phyloP scores from a whole-genome alignment of 2,113 vertebrate species.

The Chlamydotis undulata region DNA sequence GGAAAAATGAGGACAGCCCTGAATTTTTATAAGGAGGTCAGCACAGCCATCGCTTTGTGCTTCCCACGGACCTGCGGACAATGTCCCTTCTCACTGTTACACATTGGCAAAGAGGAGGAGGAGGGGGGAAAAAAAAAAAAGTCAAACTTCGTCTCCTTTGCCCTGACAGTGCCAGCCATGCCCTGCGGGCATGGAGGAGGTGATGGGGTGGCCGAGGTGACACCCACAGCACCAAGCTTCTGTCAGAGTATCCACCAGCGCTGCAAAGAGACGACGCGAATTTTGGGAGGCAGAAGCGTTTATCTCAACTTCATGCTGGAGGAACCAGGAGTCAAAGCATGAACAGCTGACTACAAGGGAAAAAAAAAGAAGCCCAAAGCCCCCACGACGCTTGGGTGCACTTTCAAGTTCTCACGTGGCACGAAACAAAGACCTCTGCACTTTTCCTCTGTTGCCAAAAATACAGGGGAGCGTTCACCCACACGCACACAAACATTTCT shows the following conservation, averaged over 20 bases:
- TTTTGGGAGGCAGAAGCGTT: neutral
- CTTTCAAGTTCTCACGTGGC: neutral
- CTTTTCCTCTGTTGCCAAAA: neutral
- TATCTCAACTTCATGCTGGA: neutral
- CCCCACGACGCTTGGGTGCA: neutral
- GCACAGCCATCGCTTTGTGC: constrained; percentile 55
- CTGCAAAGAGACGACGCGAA: fast-evolving
- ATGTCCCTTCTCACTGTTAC: constrained; percentile 39
- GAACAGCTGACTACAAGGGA: neutral
- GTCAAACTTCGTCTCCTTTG: neutral
- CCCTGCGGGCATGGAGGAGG: neutral
- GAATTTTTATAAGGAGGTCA: constrained; percentile 47
- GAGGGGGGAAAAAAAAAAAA: neutral
- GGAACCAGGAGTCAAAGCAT: neutral
- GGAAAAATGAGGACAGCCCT: constrained; percentile 25
- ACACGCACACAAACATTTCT: neutral
- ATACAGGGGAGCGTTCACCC: neutral
- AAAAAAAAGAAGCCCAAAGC: neutral
- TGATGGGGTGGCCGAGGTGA: neutral
- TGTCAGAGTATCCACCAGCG: neutral
- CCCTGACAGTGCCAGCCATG: neutral
- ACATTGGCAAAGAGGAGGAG: constrained; percentile 10
- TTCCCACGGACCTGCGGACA: constrained; percentile 43
- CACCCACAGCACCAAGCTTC: neutral
- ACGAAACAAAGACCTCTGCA: neutral